Evolutionary conservation across 2,113 vertebrate genomes (phyloP).

Genomic region (Odontesthes bonariensis): DNA sequence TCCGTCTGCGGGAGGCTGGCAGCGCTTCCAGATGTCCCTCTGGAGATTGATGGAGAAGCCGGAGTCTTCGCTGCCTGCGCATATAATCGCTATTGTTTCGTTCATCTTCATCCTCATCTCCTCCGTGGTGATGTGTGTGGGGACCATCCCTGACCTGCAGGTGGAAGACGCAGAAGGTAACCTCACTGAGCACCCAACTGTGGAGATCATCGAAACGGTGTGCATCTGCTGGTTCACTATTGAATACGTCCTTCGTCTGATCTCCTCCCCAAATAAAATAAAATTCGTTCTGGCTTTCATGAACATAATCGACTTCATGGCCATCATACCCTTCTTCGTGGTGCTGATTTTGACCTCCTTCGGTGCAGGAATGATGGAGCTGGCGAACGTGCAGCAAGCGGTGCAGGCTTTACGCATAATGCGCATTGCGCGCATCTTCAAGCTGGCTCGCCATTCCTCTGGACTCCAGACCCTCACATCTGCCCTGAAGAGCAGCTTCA

Average conservation of each 20-base stretch:
- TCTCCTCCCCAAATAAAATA: constrained; percentile 91
- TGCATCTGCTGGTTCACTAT: constrained; percentile 98
- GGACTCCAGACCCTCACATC: constrained; percentile 97
- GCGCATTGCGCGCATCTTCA: constrained; percentile 96
- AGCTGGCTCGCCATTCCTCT: constrained; percentile 94
- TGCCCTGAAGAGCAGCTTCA: constrained; percentile 95
- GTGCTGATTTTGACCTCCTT: constrained; percentile 91
- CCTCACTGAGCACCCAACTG: constrained; percentile 89
- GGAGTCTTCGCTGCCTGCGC: constrained; percentile 91
- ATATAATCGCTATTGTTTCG: constrained; percentile 90
- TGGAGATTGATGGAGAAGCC: constrained; percentile 99
- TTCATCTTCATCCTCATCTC: constrained; percentile 95
- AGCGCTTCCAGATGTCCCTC: constrained; percentile 88
- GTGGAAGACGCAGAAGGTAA: constrained; percentile 88
- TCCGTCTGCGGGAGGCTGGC: constrained; percentile 84
- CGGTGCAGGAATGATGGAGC: constrained; percentile 91
- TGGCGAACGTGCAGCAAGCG: constrained; percentile 95
- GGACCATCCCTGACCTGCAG: constrained; percentile 95
- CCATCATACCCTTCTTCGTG: constrained; percentile 96
- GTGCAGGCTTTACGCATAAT: constrained; percentile 96
- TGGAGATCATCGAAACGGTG: constrained; percentile 94
- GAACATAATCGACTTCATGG: constrained; percentile 96
- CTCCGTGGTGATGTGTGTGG: constrained; percentile 94
- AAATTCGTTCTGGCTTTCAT: constrained; percentile 92
- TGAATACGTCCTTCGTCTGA: constrained; percentile 91